These are phyloP conservation scores for Chrysopilus asiliformis DNA, from an alignment of 2,888 invertebrate species.

Conservation along the genomic window DNA sequence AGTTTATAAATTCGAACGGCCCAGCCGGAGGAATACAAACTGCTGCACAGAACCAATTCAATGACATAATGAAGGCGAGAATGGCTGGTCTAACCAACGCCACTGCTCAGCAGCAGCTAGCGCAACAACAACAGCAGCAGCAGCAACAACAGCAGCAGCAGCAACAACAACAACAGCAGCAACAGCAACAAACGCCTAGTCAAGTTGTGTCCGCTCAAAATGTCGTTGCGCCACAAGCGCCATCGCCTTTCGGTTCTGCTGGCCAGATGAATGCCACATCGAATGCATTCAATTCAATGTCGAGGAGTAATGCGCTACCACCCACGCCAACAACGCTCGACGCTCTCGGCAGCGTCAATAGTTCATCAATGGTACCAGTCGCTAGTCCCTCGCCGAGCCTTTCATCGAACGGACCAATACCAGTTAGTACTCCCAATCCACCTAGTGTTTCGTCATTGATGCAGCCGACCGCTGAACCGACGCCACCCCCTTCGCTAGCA, in stretches of 20 bases:
- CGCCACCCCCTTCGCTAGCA: conserved; percentile 39
- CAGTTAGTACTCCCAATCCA: conserved; percentile 43
- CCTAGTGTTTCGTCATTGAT: conserved; percentile 44
- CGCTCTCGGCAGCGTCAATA: conserved; percentile 11
- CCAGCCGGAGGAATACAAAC: conserved; percentile 36
- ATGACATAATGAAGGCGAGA: conserved; percentile 46
- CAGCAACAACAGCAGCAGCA: conserved; percentile 22
- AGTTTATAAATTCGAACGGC: conserved; percentile 49
- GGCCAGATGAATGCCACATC: conserved; percentile 22
- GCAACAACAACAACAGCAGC: conserved; percentile 18
- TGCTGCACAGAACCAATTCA: conserved; percentile 37
- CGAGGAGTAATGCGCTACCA: conserved; percentile 28
- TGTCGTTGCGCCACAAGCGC: conserved; percentile 31
- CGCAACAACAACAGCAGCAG: conserved; percentile 20
- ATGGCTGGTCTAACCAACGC: conserved; percentile 27
- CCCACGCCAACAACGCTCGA: conserved; percentile 38
- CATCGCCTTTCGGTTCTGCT: conserved; percentile 44
- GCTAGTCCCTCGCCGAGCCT: conserved; percentile 38
- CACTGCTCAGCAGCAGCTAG: conserved; percentile 19
- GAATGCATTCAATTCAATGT: conserved; percentile 21
- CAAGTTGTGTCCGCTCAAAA: conserved; percentile 16
- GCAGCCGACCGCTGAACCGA: conserved; percentile 43
- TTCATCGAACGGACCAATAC: conserved; percentile 36
- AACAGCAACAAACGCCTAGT: conserved; percentile 13
- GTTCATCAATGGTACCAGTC: conserved; percentile 36